These are phyloP conservation scores for Drosophila pseudoananassae DNA, from an alignment of 1,140 invertebrate genomes.

Conservation along the genomic window DNA sequence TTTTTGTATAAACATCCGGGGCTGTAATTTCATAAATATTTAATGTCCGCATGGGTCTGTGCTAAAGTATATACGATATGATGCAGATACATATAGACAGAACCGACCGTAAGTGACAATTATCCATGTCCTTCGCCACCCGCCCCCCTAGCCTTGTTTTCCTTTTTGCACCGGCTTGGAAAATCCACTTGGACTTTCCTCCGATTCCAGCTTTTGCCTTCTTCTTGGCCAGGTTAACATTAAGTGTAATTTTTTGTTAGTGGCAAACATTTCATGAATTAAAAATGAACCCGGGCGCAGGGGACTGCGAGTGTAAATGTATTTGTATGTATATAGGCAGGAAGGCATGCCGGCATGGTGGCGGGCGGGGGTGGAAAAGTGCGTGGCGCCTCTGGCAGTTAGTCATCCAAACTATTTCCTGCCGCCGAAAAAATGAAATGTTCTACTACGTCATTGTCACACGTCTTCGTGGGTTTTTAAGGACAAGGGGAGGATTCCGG, in stretches of 20 bases:
- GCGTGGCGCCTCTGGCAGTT: conserved; percentile 54
- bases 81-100: conserved; percentile 41
- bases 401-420: conserved; percentile 52
- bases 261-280: conserved; percentile 65
- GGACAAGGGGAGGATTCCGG: conserved; percentile 1
- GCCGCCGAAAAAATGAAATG: conserved; percentile 56
- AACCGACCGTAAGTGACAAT: conserved; percentile 57
- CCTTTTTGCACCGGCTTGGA: conserved; percentile 16
- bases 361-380: conserved; percentile 23
- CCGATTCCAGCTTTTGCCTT: conserved; percentile 3
- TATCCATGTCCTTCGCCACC: conserved; percentile 31
- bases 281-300: conserved; percentile 38
- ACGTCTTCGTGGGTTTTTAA: conserved; percentile 28
- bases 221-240: conserved; percentile 37
- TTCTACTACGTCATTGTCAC: conserved; percentile 64
- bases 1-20: conserved; percentile 22
- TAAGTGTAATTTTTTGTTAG: conserved; percentile 67
- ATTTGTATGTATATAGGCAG: background rate
- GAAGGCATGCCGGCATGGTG: background rate
- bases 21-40: conserved; percentile 61
- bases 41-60: conserved; percentile 21
- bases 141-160: conserved; percentile 1
- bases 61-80: conserved; percentile 34
- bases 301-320: background rate
- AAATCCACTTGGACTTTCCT: conserved; percentile 34